These are phyloP conservation scores for Theonella swinhoei DNA, from an alignment of 37 sponge, comb jelly and placozoan species.

Conservation along the genomic window DNA sequence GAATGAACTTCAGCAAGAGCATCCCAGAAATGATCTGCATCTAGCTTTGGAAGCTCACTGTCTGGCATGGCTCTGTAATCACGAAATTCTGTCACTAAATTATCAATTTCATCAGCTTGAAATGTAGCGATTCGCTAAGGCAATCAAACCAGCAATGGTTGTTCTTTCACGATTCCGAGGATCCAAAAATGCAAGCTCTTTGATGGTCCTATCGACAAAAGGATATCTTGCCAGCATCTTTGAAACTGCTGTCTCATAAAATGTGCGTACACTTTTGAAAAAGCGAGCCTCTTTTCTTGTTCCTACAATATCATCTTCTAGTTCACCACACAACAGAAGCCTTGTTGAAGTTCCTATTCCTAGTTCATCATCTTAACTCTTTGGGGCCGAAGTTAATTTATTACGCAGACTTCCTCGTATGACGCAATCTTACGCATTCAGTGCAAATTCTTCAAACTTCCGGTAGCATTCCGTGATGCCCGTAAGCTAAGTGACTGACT, in stretches of 20 bases:
- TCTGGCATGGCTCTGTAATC: background rate
- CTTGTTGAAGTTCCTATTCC: conserved; percentile 37
- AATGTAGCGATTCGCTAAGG: conserved; percentile 15
- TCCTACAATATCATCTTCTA: no score
- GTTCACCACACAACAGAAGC: background rate
- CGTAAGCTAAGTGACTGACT: no score
- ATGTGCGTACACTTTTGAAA: conserved; percentile 15
- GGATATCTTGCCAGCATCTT: conserved; percentile 47
- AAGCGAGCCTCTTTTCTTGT: conserved; percentile 5
- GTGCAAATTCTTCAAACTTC: no score
- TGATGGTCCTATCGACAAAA: background rate
- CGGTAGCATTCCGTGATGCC: no score
- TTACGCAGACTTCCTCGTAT: no score
- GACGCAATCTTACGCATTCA: no score
- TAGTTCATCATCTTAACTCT: no score
- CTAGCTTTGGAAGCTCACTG: conserved; percentile 8
- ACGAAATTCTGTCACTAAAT: conserved; percentile 8
- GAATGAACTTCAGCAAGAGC: conserved; percentile 1
- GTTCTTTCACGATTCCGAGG: background rate
- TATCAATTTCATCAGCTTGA: conserved; percentile 19
- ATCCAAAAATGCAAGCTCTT: conserved; percentile 1
- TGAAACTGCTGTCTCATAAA: conserved; percentile 29
- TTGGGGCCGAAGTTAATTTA: no score
- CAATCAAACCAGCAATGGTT: background rate
- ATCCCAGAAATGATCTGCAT: conserved; percentile 23